Base-by-base conservation (phyloP, 2,113 vertebrate species). In the Gasterosteus aculeatus region DNA sequence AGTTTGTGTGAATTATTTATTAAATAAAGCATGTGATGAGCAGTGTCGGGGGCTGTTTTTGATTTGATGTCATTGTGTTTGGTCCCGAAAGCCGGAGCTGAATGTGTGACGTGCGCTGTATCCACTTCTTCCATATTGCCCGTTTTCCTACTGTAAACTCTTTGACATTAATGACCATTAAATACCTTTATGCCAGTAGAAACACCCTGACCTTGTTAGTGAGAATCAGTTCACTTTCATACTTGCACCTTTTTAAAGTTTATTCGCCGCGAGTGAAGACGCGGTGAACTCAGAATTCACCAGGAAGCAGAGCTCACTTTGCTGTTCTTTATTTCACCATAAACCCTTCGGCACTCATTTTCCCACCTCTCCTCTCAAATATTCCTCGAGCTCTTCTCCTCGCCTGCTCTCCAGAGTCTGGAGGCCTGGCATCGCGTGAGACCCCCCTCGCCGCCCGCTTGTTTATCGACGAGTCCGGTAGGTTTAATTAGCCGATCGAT, bases 401-500 rank as follows among this genome's bases (percentile, higher is more conserved):
- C 14, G 8, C 29, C 6, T 26, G 15, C 29, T 80, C 84, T 81
- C 83, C 56, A n/a, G 83, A 64, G 80, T 62, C 60, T 31, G 73
- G 73, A 75, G 69, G 42, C 33, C 61, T 61, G 63, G 69, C 54
- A 79, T 78, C 79, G 75, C 44, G 26, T 68, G 80, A 83, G 41
- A 64, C 42, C 39, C 58, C 72, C 38, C 33, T 84, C 26, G 8
- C 19, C 26, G 54, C 35, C 72, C 18, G 73, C 90, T 88, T 92
- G 87, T 92, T 92, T 91, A 90, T 91, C 89, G 87, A 87, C 86
- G 71, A 89, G 85, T 82, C 85, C 85, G 87, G 87, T 85, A 84
- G 84, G 80, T 90, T 90, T 93, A 93, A 94, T 94, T 92, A 92
- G 78, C 78, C 19, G 35, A 74, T 82, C 89, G 85, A 94, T 94